Conservation (phyloP, 1,140 invertebrate species). For the Hyposmocoma kahamanoa region DNA sequence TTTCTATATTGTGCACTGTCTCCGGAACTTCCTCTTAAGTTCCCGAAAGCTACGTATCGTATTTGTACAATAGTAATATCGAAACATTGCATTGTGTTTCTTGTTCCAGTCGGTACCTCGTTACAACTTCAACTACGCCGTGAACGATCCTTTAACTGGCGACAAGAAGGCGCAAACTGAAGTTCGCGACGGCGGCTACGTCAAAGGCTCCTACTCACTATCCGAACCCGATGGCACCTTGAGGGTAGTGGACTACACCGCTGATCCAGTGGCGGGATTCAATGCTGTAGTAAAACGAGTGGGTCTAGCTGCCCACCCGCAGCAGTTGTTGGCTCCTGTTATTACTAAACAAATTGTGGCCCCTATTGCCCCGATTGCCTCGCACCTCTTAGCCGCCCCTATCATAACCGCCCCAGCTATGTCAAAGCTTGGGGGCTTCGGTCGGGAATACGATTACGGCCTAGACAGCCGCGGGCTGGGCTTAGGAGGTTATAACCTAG, state of each 20-base stretch:
- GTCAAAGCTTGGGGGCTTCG: constrained; percentile 7
- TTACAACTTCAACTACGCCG: constrained; percentile 79
- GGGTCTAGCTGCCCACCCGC: constrained; percentile 67
- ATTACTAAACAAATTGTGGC: constrained; percentile 15
- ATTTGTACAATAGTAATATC: too few relatives aligned
- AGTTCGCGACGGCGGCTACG: constrained; percentile 74
- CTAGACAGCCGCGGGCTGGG: constrained; percentile 9
- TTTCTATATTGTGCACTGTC: too few relatives aligned
- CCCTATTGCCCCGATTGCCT: constrained; percentile 19
- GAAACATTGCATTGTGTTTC: too few relatives aligned
- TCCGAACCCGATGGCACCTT: constrained; percentile 76
- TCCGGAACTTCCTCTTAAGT: too few relatives aligned
- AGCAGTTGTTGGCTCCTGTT: constrained; percentile 18
- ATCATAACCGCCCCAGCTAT: constrained; percentile 4
- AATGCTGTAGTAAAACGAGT: constrained; percentile 71
- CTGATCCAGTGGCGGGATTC: constrained; percentile 70
- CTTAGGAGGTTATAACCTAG: constrained; percentile 1
- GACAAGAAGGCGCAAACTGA: constrained; percentile 78
- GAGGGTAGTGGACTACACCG: constrained; percentile 74
- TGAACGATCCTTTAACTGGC: constrained; percentile 77
- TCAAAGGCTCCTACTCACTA: constrained; percentile 74
- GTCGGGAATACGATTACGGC: constrained; percentile 10
- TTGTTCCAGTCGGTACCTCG: constrained; percentile 39
- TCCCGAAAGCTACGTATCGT: too few relatives aligned
- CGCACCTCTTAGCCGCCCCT: constrained; percentile 10